Evolutionary conservation across 2,113 vertebrate species (phyloP), one percentile per base, ranked within the genome.

Genomic region (Pelecanus crispus): DNA sequence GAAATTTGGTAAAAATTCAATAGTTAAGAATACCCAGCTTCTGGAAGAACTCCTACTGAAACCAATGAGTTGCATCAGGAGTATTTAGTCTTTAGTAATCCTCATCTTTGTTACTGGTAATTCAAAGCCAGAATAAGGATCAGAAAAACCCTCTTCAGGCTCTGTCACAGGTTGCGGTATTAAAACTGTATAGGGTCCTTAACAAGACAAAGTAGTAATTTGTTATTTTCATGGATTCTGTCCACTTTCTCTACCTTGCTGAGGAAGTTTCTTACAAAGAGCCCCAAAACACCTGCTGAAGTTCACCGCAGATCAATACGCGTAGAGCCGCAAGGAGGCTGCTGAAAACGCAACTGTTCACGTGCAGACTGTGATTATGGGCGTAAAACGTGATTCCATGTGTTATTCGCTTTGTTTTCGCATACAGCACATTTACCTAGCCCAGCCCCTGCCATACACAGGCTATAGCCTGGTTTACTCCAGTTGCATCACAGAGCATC

Each of bases 331-430:
- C 58, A 80, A 31, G 7, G 28, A 77, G 77, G 40, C 49, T 45
- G 16, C 8, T 36, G 44, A 47, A 90, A 92, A 90, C 3, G 6
- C 47, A 90, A 34, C 24, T 25, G 32, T 20, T 83, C 42, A 29
- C 36, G 16, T 3, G 9, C 38, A 44, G n/a, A n/a, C 34, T 36
- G 11, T 6, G 25, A 36, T 0, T 5, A n/a, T 2, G 8, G 29
- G 29, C 26, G 74, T 3, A 55, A 73, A 70, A 61, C 4, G 22
- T 28, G 13, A 15, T 71, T n/a, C 29, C 17, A 34, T 0, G 8
- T 14, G 11, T n/a, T 75, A 78, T 5, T 56, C 4, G 2, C 78
- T 58, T 61, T 36, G n/a, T 29, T 78, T 80, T 9, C 45, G 44
- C 20, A 22, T 1, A 36, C 6, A 61, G 61, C 52, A 67, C 55